Evolutionary conservation across 2,113 vertebrate genomes (phyloP).

Genomic region (Chamaea fasciata): DNA sequence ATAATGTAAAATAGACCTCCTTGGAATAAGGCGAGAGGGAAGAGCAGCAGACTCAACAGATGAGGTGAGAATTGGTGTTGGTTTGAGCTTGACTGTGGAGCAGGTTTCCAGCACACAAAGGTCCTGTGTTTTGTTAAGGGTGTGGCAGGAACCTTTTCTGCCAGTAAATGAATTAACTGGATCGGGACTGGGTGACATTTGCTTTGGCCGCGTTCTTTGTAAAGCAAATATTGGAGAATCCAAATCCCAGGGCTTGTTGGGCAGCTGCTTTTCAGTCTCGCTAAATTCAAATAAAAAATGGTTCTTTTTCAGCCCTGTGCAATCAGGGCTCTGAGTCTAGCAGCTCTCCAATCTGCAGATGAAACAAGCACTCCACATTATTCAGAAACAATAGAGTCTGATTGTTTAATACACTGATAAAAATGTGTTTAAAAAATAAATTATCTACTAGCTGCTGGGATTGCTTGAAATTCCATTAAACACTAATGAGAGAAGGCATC

Average conservation of each 20-base stretch:
- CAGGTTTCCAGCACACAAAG: neutral
- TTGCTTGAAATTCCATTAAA: conserved; percentile 65
- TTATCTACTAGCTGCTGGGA: conserved; percentile 5
- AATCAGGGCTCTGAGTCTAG: neutral
- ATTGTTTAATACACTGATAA: conserved; percentile 52
- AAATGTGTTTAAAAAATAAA: conserved; percentile 56
- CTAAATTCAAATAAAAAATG: neutral
- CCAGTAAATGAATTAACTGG: neutral
- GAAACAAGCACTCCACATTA: conserved; percentile 13
- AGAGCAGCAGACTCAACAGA: neutral
- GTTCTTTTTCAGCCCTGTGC: neutral
- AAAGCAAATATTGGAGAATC: neutral
- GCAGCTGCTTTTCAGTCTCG: neutral
- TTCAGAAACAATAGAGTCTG: conserved; percentile 28
- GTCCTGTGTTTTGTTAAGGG: neutral
- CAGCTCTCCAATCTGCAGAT: conserved; percentile 11
- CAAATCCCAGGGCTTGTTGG: neutral
- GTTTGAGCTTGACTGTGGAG: neutral
- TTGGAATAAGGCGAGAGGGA: neutral
- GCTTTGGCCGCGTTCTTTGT: neutral
- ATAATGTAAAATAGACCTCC: neutral
- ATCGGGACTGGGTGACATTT: neutral
- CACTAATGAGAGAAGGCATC: conserved; percentile 53
- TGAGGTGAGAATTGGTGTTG: neutral
- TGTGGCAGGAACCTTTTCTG: neutral